phyloP scores from a whole-genome alignment of 2,113 vertebrate genomes.

The Lepus europaeus region DNA sequence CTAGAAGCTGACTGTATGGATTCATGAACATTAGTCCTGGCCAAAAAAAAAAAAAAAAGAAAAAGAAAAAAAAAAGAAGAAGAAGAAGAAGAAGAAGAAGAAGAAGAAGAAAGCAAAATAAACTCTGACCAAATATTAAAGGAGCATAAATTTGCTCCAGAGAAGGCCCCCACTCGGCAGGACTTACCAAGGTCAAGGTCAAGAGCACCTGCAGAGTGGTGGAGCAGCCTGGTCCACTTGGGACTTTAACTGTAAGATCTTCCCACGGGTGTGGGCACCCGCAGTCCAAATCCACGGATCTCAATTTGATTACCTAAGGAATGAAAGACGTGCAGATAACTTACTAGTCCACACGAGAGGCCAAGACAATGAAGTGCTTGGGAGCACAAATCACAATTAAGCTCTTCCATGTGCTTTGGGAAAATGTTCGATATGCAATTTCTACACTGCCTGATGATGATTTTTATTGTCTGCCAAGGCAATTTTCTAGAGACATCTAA shows the following conservation, averaged over 20 bases:
- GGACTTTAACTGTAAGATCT: neutral
- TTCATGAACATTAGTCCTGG: neutral
- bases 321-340: neutral
- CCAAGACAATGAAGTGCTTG: neutral
- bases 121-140: neutral
- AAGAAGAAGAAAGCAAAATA: slow-evolving; percentile 18
- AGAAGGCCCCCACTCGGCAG: neutral
- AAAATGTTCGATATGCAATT: neutral
- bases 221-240: neutral
- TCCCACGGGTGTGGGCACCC: neutral
- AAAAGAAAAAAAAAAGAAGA: neutral
- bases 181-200: neutral
- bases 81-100: neutral
- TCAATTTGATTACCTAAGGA: slow-evolving; percentile 30
- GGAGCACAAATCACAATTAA: neutral
- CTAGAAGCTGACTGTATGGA: neutral
- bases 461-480: slow-evolving; percentile 19
- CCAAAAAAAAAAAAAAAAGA: neutral
- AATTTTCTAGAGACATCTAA: neutral
- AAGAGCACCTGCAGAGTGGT: neutral
- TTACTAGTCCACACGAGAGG: slow-evolving; percentile 5
- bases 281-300: neutral
- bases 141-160: neutral
- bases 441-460: neutral
- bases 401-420: neutral